Conservation (phyloP, 1,140 invertebrate species). For the Apis laboriosa region DNA sequence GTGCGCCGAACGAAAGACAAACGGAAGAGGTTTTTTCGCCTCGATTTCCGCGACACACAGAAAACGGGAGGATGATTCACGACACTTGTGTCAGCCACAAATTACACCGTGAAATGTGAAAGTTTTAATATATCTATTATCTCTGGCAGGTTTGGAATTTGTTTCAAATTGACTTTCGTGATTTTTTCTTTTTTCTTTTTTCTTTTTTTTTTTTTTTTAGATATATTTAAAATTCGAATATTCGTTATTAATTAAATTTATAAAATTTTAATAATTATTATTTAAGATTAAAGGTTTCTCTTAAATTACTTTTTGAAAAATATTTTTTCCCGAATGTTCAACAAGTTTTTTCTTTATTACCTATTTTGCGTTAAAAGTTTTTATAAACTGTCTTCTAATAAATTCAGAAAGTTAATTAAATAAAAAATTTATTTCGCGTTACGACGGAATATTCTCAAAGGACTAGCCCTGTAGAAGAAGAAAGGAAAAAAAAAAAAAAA, state of each 20-base stretch:
- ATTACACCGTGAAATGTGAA: constrained; percentile 10
- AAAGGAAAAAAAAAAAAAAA: neutral
- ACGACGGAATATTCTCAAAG: neutral
- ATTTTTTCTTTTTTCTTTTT: neutral
- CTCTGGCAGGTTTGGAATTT: neutral
- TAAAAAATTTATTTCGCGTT: no score
- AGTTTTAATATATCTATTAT: neutral
- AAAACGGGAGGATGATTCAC: neutral
- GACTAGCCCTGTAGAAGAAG: accelerated
- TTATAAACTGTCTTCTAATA: no score
- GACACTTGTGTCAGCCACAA: neutral
- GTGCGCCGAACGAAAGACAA: constrained; percentile 22
- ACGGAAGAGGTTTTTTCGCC: neutral
- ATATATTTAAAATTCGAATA: neutral
- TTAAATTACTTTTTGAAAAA: no score
- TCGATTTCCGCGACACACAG: neutral
- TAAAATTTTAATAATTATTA: no score
- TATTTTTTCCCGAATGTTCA: no score
- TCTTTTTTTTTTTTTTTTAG: neutral
- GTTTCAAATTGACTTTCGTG: neutral
- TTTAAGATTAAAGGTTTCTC: no score
- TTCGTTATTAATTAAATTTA: neutral
- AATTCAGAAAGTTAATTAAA: no score
- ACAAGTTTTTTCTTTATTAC: no score
- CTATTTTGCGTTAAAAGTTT: no score